Evolutionary conservation across 2,888 invertebrate genomes (phyloP).

Genomic region (Lordiphosa andalusiaca): DNA sequence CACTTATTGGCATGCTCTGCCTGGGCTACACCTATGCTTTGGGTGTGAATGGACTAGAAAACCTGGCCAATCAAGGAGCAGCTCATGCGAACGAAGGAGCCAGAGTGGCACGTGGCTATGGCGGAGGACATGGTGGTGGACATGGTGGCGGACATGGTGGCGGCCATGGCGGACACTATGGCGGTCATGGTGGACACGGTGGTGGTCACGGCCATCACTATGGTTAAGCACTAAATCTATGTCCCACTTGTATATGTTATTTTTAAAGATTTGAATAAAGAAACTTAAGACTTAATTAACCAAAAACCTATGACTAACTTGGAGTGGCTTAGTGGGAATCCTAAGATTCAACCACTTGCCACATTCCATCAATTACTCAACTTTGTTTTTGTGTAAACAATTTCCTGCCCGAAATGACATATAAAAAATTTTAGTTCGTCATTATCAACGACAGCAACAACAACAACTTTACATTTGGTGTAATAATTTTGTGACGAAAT

Average conservation of each 20-base stretch:
- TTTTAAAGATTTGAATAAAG: too few species aligned
- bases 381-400: constrained; percentile 1
- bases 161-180: neutral
- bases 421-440: constrained; percentile 30
- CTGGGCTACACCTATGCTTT: constrained; percentile 29
- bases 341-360: too few species aligned
- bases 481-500: constrained; percentile 4
- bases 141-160: constrained; percentile 14
- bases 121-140: constrained; percentile 1
- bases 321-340: too few species aligned
- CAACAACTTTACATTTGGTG: constrained; percentile 4
- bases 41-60: constrained; percentile 19
- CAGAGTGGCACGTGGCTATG: constrained; percentile 22
- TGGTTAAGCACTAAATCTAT: too few species aligned
- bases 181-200: too few species aligned
- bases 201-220: too few species aligned
- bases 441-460: constrained; percentile 20
- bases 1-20: constrained; percentile 35
- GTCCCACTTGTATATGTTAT: too few species aligned
- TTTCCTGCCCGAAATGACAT: constrained; percentile 28
- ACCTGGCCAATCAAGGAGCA: constrained; percentile 31
- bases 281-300: too few species aligned
- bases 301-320: too few species aligned
- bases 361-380: constrained; percentile 2
- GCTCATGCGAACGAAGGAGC: constrained; percentile 32